Base-by-base conservation (phyloP, 2,113 vertebrate genomes). In the Callipepla californica region DNA sequence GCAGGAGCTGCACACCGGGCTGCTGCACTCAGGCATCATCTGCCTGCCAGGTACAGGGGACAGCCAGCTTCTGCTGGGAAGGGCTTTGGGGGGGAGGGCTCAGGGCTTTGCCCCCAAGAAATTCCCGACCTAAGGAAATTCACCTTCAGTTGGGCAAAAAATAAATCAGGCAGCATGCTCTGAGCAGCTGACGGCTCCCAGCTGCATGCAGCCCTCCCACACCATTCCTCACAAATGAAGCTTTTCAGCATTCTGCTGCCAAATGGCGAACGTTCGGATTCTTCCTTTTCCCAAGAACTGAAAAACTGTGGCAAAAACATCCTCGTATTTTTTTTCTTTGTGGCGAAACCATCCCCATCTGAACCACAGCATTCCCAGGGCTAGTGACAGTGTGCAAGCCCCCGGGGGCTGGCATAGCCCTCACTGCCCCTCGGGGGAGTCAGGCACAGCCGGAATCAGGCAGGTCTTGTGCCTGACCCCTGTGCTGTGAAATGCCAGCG, bases 41-140 rank as follows among this genome's bases (percentile, higher is more conserved):
- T 98, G 97, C 91, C 97, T 99, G 79, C 98, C 99, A 98, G 99
- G 99, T 99, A 97, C 81, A 8, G 1, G 12, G 25, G 7, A 28
- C 8, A 0, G 53, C 57, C 38, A 55, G 45, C 1, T 32, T 51
- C 72, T 78, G 73, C 61, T 45, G 20, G 47, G 48, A 38, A 32
- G n/a, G 21, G 25, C 8, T 69, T 50, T 67, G 50, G 28, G 32
- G 87, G 50, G 50, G 48, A 32, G 50, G 36, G 28, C 53, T 55
- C 44, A 18, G 82, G 62, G 44, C 45, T 85, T 89, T 90, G 36
- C 83, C 87, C 57, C 30, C 67, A 84, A 44, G 73, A 80, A 93
- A 62, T 67, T 66, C 40, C 69, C 84, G 42, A 50, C 14, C 26
- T 13, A 42, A 0, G 76, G 76, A 91, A 69, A 70, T 62, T 40